Evolutionary conservation across 2,797 vertebrate genomes (phyloP), one percentile per base, ranked within the genome.

Genomic region (Poeciliopsis gracilis): DNA sequence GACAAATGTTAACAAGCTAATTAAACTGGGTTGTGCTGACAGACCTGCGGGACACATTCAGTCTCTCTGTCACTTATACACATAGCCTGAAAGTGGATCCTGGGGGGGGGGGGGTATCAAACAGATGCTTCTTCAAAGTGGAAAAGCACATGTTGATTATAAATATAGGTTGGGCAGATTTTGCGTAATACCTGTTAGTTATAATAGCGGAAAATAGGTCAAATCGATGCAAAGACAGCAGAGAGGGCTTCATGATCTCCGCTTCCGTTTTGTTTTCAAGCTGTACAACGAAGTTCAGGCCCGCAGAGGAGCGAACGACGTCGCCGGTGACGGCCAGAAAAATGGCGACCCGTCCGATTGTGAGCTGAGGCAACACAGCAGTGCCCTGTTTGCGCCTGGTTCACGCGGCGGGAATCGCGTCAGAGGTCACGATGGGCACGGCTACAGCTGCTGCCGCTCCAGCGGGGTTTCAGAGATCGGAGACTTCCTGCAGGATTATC

Each of bases 231-330:
- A 16, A 5, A 28, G 46, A 28, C n/a, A 18, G 43, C 38, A 71
- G 43, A 1, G 67, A 28, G 25, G 5, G 30, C 15, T 59, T 72
- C 25, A 77, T 72, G 9, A 80, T 20, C 77, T 76, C 18, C 38
- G 74, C n/a, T 74, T 4, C 80, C 76, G 72, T 79, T 75, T 81
- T 41, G 10, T 84, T 81, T 94, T 95, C 75, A 90, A 99, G 98
- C 96, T 99, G 88, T 99, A 98, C 93, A 97, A 95, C 89, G 97
- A 97, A 89, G 98, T 99, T 83, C 97, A 97, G 92, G 96, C 98
- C 84, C 96, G 97, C 86, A 96, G 98, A 86, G 96, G 97, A 90
- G 95, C 89, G 84, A 97, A 89, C 41, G 94, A 96, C 78, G 91
- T 85, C 13, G 1, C 90, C 41, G 53, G 75, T 28, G 94, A 91